Percentiles rank a stretch among this genome's conserved stretches.
These are phyloP conservation scores for Mesocentrotus franciscanus DNA, from an alignment of 53 echinoderm and acorn worm species.

Conservation along the genomic window DNA sequence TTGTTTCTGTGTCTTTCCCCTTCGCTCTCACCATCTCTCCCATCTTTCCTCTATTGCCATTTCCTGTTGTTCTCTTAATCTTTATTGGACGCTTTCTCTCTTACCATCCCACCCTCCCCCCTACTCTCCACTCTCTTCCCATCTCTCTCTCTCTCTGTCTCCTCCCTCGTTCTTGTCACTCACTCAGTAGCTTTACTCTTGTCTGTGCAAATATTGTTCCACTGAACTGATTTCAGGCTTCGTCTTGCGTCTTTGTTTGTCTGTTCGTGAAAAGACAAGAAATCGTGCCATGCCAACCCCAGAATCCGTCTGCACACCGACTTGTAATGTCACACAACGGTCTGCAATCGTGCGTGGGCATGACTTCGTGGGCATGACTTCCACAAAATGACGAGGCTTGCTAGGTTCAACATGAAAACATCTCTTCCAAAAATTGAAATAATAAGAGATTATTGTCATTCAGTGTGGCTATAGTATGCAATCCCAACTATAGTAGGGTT, in stretches of 20 bases:
- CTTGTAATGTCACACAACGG: constrained; percentile 2
- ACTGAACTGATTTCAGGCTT: constrained; percentile 47
- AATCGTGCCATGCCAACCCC: constrained; percentile 45
- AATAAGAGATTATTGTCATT: constrained; percentile 34
- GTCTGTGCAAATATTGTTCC: constrained; percentile 55
- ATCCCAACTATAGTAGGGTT: neutral
- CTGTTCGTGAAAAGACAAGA: constrained; percentile 48
- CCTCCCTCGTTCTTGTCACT: neutral
- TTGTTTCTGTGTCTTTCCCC: neutral
- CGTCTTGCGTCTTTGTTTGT: constrained; percentile 48
- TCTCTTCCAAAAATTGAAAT: neutral
- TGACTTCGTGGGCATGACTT: constrained; percentile 42
- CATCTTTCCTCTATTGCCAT: neutral
- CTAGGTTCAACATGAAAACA: constrained; percentile 5
- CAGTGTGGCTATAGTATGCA: neutral
- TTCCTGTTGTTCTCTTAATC: neutral
- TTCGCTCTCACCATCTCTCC: neutral
- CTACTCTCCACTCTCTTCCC: neutral
- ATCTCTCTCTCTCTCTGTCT: neutral
- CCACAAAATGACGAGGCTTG: neutral
- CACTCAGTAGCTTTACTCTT: constrained; percentile 55
- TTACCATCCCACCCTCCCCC: neutral
- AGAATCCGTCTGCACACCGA: constrained; percentile 45
- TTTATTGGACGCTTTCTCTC: too few species aligned
- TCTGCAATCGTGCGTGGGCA: neutral